These are phyloP conservation scores for Unio delphinus DNA, from an alignment of 2,888 invertebrate genomes.

Conservation along the genomic window DNA sequence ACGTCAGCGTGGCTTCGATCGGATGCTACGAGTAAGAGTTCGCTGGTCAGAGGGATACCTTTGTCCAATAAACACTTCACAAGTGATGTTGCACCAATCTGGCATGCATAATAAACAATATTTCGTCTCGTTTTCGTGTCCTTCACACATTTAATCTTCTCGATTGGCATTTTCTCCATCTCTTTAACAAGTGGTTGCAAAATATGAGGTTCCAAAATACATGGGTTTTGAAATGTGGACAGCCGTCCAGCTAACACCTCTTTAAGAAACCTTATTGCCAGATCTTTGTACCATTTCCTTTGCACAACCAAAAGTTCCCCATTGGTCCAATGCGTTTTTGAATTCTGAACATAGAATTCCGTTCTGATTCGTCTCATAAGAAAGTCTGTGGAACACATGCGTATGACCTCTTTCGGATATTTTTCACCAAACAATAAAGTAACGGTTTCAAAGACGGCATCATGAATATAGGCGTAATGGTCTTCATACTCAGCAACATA, in stretches of 20 bases:
- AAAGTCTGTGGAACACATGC: slow-evolving; percentile 20
- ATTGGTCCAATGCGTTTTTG: neutral
- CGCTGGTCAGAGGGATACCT: neutral
- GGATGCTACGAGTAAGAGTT: slow-evolving; percentile 3
- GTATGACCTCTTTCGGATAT: slow-evolving; percentile 16
- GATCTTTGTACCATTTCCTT: slow-evolving; percentile 5
- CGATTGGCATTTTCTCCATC: slow-evolving; percentile 5
- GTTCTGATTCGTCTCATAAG: slow-evolving; percentile 17
- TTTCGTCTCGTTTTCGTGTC: slow-evolving; percentile 6
- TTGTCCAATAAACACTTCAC: slow-evolving; percentile 1
- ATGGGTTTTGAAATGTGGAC: slow-evolving; percentile 21
- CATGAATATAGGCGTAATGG: slow-evolving; percentile 19
- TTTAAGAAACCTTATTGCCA: slow-evolving; percentile 17
- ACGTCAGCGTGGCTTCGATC: slow-evolving; percentile 2
- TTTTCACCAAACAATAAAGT: slow-evolving; percentile 25
- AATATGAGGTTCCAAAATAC: slow-evolving; percentile 12
- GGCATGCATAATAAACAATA: slow-evolving; percentile 6
- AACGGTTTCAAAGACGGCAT: slow-evolving; percentile 26
- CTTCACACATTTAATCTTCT: neutral
- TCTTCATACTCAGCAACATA: slow-evolving; percentile 21
- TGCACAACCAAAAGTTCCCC: slow-evolving; percentile 19
- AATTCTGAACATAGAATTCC: neutral
- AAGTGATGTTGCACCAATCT: neutral
- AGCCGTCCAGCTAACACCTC: slow-evolving; percentile 19
- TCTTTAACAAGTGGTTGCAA: slow-evolving; percentile 4